Conservation (phyloP, 2,113 vertebrate species). For the Pelecanus crispus region DNA sequence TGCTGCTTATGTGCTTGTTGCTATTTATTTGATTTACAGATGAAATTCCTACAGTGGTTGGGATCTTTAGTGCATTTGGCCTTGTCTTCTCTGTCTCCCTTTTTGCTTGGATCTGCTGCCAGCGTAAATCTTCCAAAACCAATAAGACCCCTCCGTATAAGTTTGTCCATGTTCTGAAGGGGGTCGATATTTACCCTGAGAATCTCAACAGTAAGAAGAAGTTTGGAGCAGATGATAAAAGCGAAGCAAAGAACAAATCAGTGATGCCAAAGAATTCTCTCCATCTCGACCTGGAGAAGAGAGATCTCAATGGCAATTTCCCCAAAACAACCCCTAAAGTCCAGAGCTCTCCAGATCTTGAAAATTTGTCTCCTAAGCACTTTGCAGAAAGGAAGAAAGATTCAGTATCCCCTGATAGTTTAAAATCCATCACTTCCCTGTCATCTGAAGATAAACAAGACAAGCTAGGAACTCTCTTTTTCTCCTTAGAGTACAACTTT, state of each 20-base stretch:
- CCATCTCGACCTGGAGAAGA: slow-evolving; percentile 91
- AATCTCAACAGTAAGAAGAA: slow-evolving; percentile 93
- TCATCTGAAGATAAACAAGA: slow-evolving; percentile 81
- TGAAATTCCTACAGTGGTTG: slow-evolving; percentile 89
- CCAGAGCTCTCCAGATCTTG: slow-evolving; percentile 81
- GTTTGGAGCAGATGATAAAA: slow-evolving; percentile 83
- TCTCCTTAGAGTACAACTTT: slow-evolving; percentile 95
- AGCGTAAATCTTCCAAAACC: slow-evolving; percentile 91
- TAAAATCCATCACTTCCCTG: slow-evolving; percentile 82
- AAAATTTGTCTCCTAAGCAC: slow-evolving; percentile 79
- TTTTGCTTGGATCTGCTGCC: slow-evolving; percentile 98
- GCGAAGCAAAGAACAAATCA: slow-evolving; percentile 72
- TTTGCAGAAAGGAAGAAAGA: slow-evolving; percentile 81
- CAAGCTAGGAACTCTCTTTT: slow-evolving; percentile 88
- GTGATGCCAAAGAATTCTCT: slow-evolving; percentile 77
- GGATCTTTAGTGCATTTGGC: slow-evolving; percentile 92
- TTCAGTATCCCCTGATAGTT: slow-evolving; percentile 79
- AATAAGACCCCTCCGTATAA: slow-evolving; percentile 95
- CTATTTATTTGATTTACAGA: slow-evolving; percentile 76
- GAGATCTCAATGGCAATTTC: slow-evolving; percentile 96
- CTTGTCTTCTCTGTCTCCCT: slow-evolving; percentile 93
- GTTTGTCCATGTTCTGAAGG: slow-evolving; percentile 98
- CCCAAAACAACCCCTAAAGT: slow-evolving; percentile 83
- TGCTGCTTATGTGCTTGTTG: slow-evolving; percentile 36
- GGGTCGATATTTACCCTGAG: slow-evolving; percentile 96